These are phyloP conservation scores for Triplophysa rosa DNA, from an alignment of 2,113 vertebrate species.

Conservation along the genomic window DNA sequence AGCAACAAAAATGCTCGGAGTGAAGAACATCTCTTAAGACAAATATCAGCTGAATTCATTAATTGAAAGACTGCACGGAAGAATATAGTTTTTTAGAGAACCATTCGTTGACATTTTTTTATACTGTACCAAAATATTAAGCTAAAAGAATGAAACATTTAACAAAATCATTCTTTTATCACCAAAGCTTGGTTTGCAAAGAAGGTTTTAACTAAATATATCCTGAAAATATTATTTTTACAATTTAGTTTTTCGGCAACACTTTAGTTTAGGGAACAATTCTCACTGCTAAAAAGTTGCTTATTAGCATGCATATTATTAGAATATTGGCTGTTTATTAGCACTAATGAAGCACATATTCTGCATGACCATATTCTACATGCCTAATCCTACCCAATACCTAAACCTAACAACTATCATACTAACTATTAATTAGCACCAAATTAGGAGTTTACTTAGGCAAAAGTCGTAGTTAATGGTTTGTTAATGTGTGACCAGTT, in stretches of 20 bases:
- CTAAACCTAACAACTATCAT: too few relatives aligned
- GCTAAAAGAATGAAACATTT: neutral
- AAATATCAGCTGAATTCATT: neutral
- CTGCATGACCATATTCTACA: too few relatives aligned
- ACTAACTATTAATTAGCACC: too few relatives aligned
- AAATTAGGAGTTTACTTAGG: too few relatives aligned
- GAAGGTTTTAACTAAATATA: neutral
- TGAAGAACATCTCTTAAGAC: conserved; percentile 16
- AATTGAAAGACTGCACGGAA: conserved; percentile 1
- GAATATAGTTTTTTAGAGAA: neutral
- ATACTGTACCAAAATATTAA: conserved; percentile 1
- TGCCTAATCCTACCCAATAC: too few relatives aligned
- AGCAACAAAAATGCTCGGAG: conserved; percentile 11
- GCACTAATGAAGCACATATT: too few relatives aligned
- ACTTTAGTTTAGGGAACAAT: too few relatives aligned
- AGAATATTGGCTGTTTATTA: too few relatives aligned
- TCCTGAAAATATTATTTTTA: neutral
- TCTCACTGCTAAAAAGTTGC: too few relatives aligned
- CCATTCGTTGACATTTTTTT: conserved; percentile 1
- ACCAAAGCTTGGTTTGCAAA: neutral
- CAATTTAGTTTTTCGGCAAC: neutral
- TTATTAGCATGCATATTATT: too few relatives aligned
- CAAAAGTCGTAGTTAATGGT: too few relatives aligned
- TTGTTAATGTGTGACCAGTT: too few relatives aligned
- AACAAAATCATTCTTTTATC: neutral